A percentile compares a stretch with the other conserved stretches of the same genome.
Conservation (phyloP, 2,113 vertebrate genomes). For the Elanus axillaris region DNA sequence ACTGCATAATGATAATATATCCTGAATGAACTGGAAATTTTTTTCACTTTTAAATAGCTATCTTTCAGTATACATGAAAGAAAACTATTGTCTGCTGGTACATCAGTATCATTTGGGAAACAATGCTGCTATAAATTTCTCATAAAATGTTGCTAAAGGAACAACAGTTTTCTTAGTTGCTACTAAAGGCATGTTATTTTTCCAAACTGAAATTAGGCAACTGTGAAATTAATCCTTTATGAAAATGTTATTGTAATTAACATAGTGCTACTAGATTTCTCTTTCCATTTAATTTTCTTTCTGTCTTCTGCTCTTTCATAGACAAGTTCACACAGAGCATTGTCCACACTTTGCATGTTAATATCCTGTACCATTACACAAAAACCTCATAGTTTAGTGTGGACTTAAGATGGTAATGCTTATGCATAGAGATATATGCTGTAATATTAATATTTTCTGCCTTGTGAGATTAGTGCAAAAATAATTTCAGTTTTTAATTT, state of each 20-base stretch:
- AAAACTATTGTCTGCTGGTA: not conserved
- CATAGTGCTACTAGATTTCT: not conserved
- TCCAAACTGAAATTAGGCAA: not conserved
- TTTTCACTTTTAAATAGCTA: not conserved
- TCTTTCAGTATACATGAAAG: not conserved
- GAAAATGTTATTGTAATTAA: not conserved
- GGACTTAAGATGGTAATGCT: not conserved
- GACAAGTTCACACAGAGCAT: not conserved
- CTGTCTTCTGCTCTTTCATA: not conserved
- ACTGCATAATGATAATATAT: rapidly evolving
- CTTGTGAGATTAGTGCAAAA: not conserved
- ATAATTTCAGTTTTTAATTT: not conserved
- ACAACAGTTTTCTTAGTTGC: not conserved
- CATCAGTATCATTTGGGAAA: not conserved
- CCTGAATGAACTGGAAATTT: not conserved
- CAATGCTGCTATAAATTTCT: not conserved
- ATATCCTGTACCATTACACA: not conserved
- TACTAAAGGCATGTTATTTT: not conserved
- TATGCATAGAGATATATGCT: not conserved
- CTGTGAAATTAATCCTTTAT: not conserved
- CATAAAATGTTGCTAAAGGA: not conserved
- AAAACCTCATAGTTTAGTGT: not conserved
- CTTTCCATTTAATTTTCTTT: not conserved
- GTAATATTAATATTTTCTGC: not conserved
- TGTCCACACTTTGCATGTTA: not conserved